A percentile compares a stretch with the other conserved stretches of the same genome.
Evolutionary conservation across 2,888 invertebrate genomes (phyloP).

Genomic region (Rhopalosiphum nymphaeae): DNA sequence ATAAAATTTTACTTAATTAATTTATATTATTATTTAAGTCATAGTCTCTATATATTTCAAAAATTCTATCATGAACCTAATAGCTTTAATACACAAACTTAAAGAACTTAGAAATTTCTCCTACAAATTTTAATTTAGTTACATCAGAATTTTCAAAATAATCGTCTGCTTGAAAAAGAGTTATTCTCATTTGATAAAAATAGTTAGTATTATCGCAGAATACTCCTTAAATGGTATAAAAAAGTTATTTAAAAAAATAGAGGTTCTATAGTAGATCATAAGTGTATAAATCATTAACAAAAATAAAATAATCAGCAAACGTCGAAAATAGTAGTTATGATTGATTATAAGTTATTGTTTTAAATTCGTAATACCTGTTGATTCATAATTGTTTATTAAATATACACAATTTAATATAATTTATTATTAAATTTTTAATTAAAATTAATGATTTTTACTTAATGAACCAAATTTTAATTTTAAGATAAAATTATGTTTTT

Average conservation of each 20-base stretch:
- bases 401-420: not conserved
- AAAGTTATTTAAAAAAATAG: not conserved
- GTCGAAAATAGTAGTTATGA: too few species aligned
- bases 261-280: not conserved
- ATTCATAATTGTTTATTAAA: not conserved
- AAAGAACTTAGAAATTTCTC: not conserved
- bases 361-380: not conserved
- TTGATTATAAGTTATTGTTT: too few species aligned
- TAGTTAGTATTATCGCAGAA: not conserved
- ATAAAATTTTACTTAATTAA: not conserved
- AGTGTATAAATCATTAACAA: not conserved
- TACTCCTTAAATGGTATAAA: not conserved
- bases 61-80: not conserved
- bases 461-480: not conserved
- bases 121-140: not conserved
- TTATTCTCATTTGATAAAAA: not conserved
- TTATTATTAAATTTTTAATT: not conserved
- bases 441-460: not conserved
- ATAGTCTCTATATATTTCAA: not conserved
- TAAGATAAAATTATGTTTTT: not conserved
- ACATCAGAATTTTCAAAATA: not conserved
- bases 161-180: not conserved
- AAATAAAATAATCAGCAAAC: not conserved
- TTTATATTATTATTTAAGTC: not conserved
- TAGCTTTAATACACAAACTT: not conserved